phyloP scores from a whole-genome alignment of 1,140 invertebrate species.

The Bombus waltoni region DNA sequence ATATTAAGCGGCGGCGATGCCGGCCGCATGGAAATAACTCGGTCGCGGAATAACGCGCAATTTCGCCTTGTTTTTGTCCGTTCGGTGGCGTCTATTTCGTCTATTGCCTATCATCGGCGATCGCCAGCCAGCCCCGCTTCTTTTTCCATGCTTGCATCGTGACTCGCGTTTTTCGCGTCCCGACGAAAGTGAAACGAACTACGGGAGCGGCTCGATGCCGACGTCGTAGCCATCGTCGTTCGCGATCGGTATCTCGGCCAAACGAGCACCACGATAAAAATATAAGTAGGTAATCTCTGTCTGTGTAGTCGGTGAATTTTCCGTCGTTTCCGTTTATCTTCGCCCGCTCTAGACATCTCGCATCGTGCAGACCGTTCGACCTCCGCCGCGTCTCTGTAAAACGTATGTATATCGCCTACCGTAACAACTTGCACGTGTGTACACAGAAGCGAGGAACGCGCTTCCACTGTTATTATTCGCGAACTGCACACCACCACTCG shows the following conservation, averaged over 20 bases:
- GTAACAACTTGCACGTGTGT: constrained; percentile 38
- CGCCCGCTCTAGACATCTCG: background rate
- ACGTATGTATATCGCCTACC: constrained; percentile 12
- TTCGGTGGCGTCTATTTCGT: constrained; percentile 1
- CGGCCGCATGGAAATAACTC: constrained; percentile 69
- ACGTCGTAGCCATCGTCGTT: background rate
- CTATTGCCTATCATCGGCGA: constrained; percentile 16
- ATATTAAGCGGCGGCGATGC: constrained; percentile 69
- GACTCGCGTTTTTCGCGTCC: background rate
- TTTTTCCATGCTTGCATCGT: background rate
- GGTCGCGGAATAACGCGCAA: constrained; percentile 61
- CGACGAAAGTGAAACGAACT: background rate
- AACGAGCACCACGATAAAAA: background rate
- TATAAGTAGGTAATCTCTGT: background rate
- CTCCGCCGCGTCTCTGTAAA: background rate
- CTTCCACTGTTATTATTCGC: no score
- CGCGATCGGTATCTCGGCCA: background rate
- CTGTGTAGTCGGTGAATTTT: background rate
- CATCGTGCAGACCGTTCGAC: constrained; percentile 17
- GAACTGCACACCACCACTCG: background rate
- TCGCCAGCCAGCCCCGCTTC: background rate
- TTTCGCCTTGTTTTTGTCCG: constrained; percentile 62
- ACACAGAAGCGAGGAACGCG: constrained; percentile 12
- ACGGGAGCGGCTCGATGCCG: background rate
- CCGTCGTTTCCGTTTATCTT: background rate